Conservation (phyloP, 2,113 vertebrate species). For the Chamaetylas fuelleborni region DNA sequence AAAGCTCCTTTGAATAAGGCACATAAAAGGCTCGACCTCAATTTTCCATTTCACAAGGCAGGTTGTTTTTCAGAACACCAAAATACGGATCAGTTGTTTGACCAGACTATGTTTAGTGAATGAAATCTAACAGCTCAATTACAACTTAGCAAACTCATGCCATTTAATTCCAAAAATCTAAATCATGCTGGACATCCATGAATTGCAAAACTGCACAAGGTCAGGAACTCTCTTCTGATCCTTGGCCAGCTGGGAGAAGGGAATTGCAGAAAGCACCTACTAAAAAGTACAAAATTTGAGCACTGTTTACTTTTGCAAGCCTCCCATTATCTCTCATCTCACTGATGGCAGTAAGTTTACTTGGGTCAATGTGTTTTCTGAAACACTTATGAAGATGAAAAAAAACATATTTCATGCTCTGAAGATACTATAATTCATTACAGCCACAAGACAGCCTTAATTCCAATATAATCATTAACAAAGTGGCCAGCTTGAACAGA, state of each 20-base stretch:
- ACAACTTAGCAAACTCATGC: not conserved
- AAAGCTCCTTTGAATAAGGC: not conserved
- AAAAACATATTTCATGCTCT: not conserved
- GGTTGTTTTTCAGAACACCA: not conserved
- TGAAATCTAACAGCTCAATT: slow-evolving; percentile 3
- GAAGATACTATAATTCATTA: not conserved
- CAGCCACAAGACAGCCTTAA: not conserved
- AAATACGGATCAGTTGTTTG: not conserved
- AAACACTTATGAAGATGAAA: not conserved
- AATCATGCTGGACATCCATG: not conserved
- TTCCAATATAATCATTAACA: not conserved
- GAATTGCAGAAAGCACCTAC: not conserved
- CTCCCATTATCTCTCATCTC: not conserved
- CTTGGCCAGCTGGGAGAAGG: not conserved
- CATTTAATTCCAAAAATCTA: not conserved
- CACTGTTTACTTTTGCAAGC: not conserved
- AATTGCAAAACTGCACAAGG: not conserved
- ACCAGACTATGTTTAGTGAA: not conserved
- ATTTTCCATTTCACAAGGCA: slow-evolving; percentile 1
- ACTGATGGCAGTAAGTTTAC: not conserved
- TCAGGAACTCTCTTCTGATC: not conserved
- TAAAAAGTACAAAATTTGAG: not conserved
- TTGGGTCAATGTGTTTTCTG: not conserved
- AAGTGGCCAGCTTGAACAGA: not conserved
- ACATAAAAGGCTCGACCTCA: not conserved